Evolutionary conservation across 2,888 invertebrate genomes (phyloP).

Genomic region (Apamea anceps): DNA sequence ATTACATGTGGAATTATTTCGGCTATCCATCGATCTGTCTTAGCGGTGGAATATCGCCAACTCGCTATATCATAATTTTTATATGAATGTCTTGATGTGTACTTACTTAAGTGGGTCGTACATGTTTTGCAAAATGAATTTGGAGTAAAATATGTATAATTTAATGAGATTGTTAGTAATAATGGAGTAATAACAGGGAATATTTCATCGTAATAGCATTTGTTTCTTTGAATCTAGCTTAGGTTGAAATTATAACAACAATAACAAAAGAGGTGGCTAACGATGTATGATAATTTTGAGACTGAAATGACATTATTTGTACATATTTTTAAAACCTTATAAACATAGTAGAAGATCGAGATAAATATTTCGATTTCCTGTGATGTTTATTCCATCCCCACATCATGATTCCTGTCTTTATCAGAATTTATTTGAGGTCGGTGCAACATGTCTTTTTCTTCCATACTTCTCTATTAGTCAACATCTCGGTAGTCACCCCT

Average conservation of each 20-base stretch:
- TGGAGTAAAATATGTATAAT: slow-evolving; percentile 35
- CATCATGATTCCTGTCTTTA: too few species aligned
- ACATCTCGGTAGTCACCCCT: too few species aligned
- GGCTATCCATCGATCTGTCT: slow-evolving; percentile 67
- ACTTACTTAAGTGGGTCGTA: slow-evolving; percentile 47
- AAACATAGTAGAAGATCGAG: not conserved
- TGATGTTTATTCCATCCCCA: not conserved
- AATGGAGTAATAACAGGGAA: slow-evolving; percentile 37
- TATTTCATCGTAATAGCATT: slow-evolving; percentile 15
- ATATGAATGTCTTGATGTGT: slow-evolving; percentile 27
- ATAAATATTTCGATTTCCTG: not conserved
- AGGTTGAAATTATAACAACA: not conserved
- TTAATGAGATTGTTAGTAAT: slow-evolving; percentile 40
- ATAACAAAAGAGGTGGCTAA: not conserved
- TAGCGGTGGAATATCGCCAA: slow-evolving; percentile 69
- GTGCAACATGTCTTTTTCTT: too few species aligned
- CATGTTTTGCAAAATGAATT: slow-evolving; percentile 45
- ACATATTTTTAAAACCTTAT: not conserved
- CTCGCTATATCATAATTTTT: slow-evolving; percentile 55
- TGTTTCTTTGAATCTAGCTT: slow-evolving; percentile 44
- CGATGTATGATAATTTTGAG: slow-evolving; percentile 9
- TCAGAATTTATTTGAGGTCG: too few species aligned
- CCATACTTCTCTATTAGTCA: too few species aligned
- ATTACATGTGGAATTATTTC: slow-evolving; percentile 60
- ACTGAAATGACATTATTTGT: not conserved